Base-by-base conservation (phyloP, 2,797 vertebrate genomes). In the Lagodon rhomboides region DNA sequence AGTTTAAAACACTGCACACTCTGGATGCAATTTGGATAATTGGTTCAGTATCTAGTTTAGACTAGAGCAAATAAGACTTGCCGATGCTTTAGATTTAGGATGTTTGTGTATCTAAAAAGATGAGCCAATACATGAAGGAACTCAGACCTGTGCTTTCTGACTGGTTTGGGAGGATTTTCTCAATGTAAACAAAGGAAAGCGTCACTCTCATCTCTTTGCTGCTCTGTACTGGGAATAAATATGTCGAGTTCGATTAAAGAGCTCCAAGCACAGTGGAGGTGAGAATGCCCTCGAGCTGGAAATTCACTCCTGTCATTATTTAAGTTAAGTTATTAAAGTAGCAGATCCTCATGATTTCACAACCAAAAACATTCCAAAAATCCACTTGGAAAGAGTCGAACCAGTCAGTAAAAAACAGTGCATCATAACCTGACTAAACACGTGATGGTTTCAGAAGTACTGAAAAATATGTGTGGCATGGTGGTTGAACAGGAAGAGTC, bases 221-320 rank as follows among this genome's bases (percentile, higher is more conserved):
- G 5, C 11, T 3, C 43, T 7, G 38, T 3, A 53, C 54, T 9
- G 20, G 20, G 47, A 72, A 65, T 53, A 76, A 80, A 50, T n/a
- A 43, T 54, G 55, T 58, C 10, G 8, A 58, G 55, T 30, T 77
- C 16, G 16, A 77, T 73, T 66, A n/a, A 62, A 74, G 46, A 0
- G n/a, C 58, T 61, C 11, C 18, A 16, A 18, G 25, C 68, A 15
- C 60, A 51, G 61, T 3, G 0, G 27, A 1, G 12, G 18, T 2
- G 17, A 4, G 13, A 17, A n/a, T 15, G 46, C 55, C 74, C 66
- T 22, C 6, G 0, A 47, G 72, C 75, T 47, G 11, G 0, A 46
- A 61, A 46, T 30, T 46, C 50, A 60, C 18, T 3, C 5, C 15
- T 10, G 38, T 43, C 55, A 61, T 65, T 62, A 69, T 30, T 53